Base-by-base conservation (phyloP, 2,888 invertebrate species). In the Vannuccia rotundouncinata region DNA sequence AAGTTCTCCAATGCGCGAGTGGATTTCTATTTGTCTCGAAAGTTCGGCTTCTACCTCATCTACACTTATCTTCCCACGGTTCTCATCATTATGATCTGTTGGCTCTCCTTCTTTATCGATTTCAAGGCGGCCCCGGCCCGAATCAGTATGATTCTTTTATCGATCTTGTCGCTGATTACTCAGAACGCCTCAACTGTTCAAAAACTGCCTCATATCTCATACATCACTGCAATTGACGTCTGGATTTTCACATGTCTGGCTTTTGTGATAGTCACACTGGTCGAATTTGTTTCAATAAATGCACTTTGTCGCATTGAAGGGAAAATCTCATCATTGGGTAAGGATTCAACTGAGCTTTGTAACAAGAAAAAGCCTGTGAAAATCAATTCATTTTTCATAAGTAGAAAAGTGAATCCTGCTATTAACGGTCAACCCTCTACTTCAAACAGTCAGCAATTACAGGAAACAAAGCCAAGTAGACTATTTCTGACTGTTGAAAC, bases 271-370 rank as follows among this genome's bases (percentile, higher is more conserved):
- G 28, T 80, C 29, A 81, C 80, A 5, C 59, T 80, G 13, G 59
- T 80, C 60, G 80, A 80, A 79, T 80, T 81, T 31, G 80, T 80
- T 66, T 73, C 81, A 17, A 80, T 80, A 1, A 80, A 80, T 31
- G 17, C 29, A 60, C 80, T 80, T 27, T 45, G 31, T n/a, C 45
- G 81, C n/a, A n/a, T n/a, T n/a, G n/a, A n/a, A n/a, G n/a, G n/a
- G n/a, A n/a, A n/a, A n/a, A n/a, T n/a, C n/a, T n/a, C n/a, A n/a
- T n/a, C n/a, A n/a, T n/a, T n/a, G n/a, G n/a, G n/a, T n/a, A n/a
- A n/a, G n/a, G n/a, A n/a, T n/a, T n/a, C n/a, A n/a, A n/a, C n/a
- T n/a, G n/a, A n/a, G n/a, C n/a, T n/a, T n/a, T n/a, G n/a, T n/a
- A n/a, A n/a, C n/a, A n/a, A n/a, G n/a, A n/a, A n/a, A n/a, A n/a